A percentile compares a stretch with the other conserved stretches of the same genome.
Conservation (phyloP, 1,140 invertebrate genomes). For the Diachasma alloeum region DNA sequence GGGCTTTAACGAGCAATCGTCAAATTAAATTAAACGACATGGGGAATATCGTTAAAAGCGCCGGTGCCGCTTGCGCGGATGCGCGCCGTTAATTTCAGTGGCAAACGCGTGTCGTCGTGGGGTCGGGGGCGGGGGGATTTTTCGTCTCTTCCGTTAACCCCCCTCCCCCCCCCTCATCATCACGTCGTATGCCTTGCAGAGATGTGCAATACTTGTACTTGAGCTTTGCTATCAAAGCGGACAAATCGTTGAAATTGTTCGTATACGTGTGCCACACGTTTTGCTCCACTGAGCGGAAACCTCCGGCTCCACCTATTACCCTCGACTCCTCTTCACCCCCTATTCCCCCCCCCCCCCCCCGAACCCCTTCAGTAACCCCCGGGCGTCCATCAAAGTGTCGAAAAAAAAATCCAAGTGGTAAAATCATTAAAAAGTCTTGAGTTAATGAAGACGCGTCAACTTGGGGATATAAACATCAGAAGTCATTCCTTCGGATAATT, state of each 20-base stretch:
- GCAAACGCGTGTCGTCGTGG: not conserved
- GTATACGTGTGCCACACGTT: slow-evolving; percentile 23
- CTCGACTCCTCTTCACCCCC: not conserved
- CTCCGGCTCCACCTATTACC: not conserved
- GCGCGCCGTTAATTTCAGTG: slow-evolving; percentile 41
- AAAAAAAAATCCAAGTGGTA: not conserved
- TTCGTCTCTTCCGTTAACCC: not conserved
- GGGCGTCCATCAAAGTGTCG: not conserved
- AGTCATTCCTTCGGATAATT: not conserved
- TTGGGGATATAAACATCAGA: not conserved
- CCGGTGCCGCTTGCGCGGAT: slow-evolving; percentile 29
- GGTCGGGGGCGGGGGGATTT: not conserved
- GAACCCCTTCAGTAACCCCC: not conserved
- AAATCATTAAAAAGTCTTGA: not conserved
- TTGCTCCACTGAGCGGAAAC: not conserved
- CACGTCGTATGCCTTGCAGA: not conserved
- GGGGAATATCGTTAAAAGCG: slow-evolving; percentile 47
- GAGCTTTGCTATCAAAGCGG: slow-evolving; percentile 25
- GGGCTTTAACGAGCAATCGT: slow-evolving; percentile 56
- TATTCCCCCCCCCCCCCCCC: not conserved
- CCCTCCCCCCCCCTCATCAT: not conserved
- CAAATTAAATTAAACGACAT: slow-evolving; percentile 58
- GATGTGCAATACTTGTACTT: slow-evolving; percentile 26
- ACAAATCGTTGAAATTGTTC: slow-evolving; percentile 29
- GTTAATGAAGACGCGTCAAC: not conserved